phyloP scores from a whole-genome alignment of 2,797 vertebrate genomes.

The Rousettus madagascariensis region DNA sequence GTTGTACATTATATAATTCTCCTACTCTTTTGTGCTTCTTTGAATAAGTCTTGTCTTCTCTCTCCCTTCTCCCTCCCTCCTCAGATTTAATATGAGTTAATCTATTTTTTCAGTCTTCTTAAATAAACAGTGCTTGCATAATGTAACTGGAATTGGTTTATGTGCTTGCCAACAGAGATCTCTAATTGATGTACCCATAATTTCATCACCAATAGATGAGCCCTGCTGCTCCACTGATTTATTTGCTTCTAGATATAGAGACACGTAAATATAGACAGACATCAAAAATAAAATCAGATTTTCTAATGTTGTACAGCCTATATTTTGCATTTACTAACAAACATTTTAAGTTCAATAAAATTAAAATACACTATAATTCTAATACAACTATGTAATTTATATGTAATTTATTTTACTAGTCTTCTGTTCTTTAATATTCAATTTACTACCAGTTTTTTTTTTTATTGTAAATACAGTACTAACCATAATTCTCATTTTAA shows the following conservation, averaged over 20 bases:
- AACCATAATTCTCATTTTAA: not conserved
- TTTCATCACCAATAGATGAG: constrained; percentile 17
- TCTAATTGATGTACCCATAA: constrained; percentile 25
- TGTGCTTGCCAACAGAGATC: constrained; percentile 39
- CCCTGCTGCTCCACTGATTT: not conserved
- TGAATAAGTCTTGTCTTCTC: not conserved
- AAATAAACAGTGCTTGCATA: constrained; percentile 42
- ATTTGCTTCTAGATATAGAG: not conserved
- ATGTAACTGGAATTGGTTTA: constrained; percentile 31
- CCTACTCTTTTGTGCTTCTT: not conserved
- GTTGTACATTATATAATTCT: not conserved
- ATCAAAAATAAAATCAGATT: not conserved
- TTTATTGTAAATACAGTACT: not conserved
- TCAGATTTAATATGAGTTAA: not conserved
- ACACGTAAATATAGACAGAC: not conserved
- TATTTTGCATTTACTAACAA: not conserved
- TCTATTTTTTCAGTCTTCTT: constrained; percentile 8
- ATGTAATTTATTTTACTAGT: not conserved
- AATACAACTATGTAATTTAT: not conserved
- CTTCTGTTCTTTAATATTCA: not conserved
- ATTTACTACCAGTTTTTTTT: not conserved
- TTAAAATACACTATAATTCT: not conserved
- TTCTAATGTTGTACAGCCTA: not conserved
- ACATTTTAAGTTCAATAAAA: not conserved
- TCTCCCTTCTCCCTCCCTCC: not conserved